phyloP scores from a whole-genome alignment of 2,113 vertebrate species.

The Neolamprologus toae region DNA sequence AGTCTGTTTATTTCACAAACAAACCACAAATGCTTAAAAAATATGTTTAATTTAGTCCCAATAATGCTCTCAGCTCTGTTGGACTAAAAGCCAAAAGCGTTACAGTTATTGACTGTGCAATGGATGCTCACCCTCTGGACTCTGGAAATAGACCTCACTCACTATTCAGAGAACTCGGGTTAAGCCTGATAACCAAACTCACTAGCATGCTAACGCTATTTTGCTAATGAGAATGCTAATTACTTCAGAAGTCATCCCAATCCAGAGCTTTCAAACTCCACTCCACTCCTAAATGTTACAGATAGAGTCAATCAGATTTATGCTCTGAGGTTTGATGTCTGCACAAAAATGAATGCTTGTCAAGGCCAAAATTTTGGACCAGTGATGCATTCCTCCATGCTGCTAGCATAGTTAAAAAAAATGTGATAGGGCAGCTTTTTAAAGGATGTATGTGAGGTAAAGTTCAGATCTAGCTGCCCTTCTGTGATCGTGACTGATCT shows the following conservation, averaged over 20 bases:
- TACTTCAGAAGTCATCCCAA: neutral
- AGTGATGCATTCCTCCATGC: neutral
- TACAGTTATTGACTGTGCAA: neutral
- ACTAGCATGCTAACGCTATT: neutral
- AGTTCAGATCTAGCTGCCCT: neutral
- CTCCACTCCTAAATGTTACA: neutral
- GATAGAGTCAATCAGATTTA: neutral
- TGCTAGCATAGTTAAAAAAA: neutral
- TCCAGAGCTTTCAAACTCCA: neutral
- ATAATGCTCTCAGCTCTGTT: neutral
- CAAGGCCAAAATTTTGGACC: neutral
- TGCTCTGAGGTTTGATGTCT: neutral
- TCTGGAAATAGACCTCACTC: neutral
- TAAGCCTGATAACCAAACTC: neutral
- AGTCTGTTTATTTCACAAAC: neutral
- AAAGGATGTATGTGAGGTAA: neutral
- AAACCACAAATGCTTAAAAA: neutral
- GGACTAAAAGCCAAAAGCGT: neutral
- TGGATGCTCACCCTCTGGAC: neutral
- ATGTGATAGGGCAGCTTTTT: neutral
- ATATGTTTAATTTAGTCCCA: neutral
- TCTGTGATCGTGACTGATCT: neutral
- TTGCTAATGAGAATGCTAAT: neutral
- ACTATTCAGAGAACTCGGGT: neutral
- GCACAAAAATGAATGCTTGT: neutral